Base-by-base conservation (phyloP, 2,888 invertebrate species). In the Drosophila incognita region DNA sequence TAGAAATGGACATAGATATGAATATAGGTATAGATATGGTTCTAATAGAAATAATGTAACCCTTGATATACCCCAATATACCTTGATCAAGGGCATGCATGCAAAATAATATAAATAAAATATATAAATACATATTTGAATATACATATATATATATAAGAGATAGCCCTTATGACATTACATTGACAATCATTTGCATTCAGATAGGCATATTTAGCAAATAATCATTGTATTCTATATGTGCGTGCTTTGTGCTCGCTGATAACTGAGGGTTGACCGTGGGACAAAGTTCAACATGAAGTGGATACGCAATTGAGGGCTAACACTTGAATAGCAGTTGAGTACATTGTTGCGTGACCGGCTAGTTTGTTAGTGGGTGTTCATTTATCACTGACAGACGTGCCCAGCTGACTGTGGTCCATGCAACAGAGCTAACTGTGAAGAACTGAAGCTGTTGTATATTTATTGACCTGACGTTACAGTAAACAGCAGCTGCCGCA, bases 381-480 rank as follows among this genome's bases (percentile, higher is more conserved):
- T 76, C 76, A 88, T 86, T 83, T 76, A 83, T 83, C 83, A 89
- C 76, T 74, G 81, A 68, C 72, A 78, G 80, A 65, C 77, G 68
- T 82, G 72, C 60, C 74, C 76, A 63, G 58, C 38, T 27, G 62
- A 57, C 31, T 60, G 76, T 40, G 64, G 35, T 60, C 40, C 56
- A 62, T 56, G 36, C 56, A 57, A 62, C 27, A 42, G 42, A 31
- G 52, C 46, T 64, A 64, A 46, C 56, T 7, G 33, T 38, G 33
- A 52, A 35, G 29, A 38, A 21, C 68, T 35, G 60, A 11, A 15
- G 58, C 59, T 53, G 52, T 53, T 63, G 54, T 27, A 40, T 35
- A 48, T 51, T 54, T 67, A 58, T 58, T 64, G 53, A 53, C 36
- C 66, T 68, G 68, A 53, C 63, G 53, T 64, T 75, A 75, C 71